Percentiles rank a stretch among this genome's conserved stretches.
phyloP scores from a whole-genome alignment of 2,888 invertebrate species.

The Dynastes maya region DNA sequence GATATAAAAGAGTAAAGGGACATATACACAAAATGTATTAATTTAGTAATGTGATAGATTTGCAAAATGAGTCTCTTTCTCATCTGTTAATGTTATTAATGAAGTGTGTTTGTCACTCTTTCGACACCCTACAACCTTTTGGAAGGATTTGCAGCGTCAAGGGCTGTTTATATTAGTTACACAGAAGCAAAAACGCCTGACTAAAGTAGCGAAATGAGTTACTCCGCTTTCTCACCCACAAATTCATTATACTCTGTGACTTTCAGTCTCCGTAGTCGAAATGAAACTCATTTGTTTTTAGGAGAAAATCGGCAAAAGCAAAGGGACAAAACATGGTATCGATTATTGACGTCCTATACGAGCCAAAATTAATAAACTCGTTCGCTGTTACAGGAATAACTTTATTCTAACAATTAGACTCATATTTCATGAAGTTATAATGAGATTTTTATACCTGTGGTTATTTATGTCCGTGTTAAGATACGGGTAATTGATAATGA shows the following conservation, averaged over 20 bases:
- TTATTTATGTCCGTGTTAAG: slow-evolving; percentile 67
- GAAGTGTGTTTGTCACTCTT: slow-evolving; percentile 44
- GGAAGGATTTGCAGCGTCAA: neutral
- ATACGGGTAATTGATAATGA: slow-evolving; percentile 67
- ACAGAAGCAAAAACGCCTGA: slow-evolving; percentile 46
- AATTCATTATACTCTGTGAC: slow-evolving; percentile 25
- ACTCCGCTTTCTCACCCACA: slow-evolving; percentile 27
- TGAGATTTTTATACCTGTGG: slow-evolving; percentile 66
- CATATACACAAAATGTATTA: too few relatives aligned
- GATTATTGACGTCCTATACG: neutral
- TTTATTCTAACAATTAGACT: slow-evolving; percentile 65
- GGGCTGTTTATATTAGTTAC: slow-evolving; percentile 47
- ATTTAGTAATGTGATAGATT: too few relatives aligned
- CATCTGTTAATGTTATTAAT: slow-evolving; percentile 33
- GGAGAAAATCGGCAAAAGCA: slow-evolving; percentile 11
- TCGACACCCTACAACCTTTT: slow-evolving; percentile 37
- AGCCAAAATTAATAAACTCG: slow-evolving; percentile 42
- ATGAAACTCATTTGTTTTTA: slow-evolving; percentile 22
- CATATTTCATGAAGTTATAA: slow-evolving; percentile 66
- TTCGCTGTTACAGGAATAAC: slow-evolving; percentile 53
- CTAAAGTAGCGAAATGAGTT: slow-evolving; percentile 36
- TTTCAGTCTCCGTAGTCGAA: slow-evolving; percentile 19
- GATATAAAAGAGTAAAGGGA: too few relatives aligned
- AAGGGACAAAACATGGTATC: neutral
- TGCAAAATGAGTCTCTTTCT: too few relatives aligned